Evolutionary conservation across 1,140 invertebrate species (phyloP).

Genomic region (Agraylea sexmaculata): DNA sequence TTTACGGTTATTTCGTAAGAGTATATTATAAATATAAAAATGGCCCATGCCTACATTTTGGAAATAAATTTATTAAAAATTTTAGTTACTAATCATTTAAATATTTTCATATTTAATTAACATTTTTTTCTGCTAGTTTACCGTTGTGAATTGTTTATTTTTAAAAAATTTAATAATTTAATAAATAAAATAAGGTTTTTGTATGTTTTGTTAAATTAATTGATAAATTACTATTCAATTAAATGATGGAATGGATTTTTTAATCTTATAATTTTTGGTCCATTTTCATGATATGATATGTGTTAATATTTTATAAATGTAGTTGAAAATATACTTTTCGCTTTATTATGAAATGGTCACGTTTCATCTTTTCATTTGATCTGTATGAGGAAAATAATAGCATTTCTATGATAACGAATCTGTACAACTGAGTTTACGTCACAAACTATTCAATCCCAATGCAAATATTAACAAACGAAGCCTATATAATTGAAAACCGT

Average conservation of each 20-base stretch:
- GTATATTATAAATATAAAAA: too few species aligned
- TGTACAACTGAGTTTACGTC: neutral
- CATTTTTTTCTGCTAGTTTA: neutral
- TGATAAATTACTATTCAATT: neutral
- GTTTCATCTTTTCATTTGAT: too few species aligned
- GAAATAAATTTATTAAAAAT: too few species aligned
- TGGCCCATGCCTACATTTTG: too few species aligned
- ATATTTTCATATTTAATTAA: neutral
- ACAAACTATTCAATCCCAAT: neutral
- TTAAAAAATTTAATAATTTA: neutral
- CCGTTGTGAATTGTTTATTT: neutral
- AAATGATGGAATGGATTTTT: neutral
- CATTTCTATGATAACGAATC: neutral
- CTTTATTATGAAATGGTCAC: too few species aligned
- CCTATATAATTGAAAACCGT: neutral
- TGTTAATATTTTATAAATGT: too few species aligned
- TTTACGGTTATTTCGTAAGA: too few species aligned
- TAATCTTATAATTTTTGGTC: neutral
- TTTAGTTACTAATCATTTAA: too few species aligned
- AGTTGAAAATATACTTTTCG: too few species aligned
- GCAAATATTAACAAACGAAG: neutral
- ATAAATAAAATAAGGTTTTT: too few species aligned
- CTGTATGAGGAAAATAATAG: too few species aligned
- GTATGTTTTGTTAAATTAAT: neutral
- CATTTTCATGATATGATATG: too few species aligned